Percentiles rank a stretch among this genome's conserved stretches.
Conservation (phyloP, 2,888 invertebrate species). For the Eupeodes luniger region DNA sequence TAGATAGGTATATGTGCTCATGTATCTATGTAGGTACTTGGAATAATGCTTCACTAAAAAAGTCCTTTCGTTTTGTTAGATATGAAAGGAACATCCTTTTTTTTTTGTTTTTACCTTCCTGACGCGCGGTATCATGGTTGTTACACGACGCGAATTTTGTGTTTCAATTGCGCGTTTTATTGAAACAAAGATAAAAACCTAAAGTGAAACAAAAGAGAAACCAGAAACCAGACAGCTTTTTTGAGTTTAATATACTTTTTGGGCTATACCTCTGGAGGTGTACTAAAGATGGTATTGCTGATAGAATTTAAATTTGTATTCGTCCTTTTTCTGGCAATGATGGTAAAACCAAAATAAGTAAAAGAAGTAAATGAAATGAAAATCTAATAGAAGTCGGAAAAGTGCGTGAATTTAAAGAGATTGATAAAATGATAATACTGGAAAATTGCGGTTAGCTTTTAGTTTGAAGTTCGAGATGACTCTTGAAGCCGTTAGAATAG, state of each 20-base stretch:
- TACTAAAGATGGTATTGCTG: background rate
- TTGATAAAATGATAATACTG: background rate
- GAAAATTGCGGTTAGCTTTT: background rate
- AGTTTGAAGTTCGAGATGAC: too few species aligned
- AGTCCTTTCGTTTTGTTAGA: background rate
- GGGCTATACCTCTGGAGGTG: background rate
- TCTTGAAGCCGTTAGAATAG: too few species aligned
- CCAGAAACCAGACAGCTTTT: conserved; percentile 46
- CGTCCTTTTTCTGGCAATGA: background rate
- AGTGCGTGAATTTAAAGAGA: background rate
- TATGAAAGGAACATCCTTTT: background rate
- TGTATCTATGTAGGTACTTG: background rate
- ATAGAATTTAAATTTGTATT: background rate
- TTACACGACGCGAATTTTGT: conserved; percentile 61
- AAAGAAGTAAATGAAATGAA: background rate
- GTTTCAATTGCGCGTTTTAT: conserved; percentile 77
- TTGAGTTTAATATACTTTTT: conserved; percentile 34
- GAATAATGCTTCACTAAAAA: conserved; percentile 5
- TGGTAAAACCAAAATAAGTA: background rate
- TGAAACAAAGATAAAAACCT: conserved; percentile 73
- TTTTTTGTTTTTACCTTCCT: conserved; percentile 9
- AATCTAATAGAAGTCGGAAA: background rate
- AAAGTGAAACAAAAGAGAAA: conserved; percentile 33
- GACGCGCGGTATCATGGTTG: conserved; percentile 47
- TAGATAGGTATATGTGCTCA: background rate